Evolutionary conservation across 2,113 vertebrate species (phyloP), one percentile per base, ranked within the genome.

Genomic region (Sakesphorus luctuosus): DNA sequence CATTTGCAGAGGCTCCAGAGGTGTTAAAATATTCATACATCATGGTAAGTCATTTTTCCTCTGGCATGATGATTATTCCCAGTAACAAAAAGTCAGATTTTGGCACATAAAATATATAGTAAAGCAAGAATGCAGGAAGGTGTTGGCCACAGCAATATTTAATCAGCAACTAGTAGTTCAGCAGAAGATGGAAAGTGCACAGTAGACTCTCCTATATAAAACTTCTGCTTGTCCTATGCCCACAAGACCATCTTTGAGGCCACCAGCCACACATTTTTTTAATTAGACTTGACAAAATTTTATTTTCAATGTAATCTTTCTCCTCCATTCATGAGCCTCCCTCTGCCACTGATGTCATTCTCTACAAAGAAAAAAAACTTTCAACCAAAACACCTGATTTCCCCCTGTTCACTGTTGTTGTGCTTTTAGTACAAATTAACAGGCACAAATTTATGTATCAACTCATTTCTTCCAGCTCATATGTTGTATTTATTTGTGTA

Each of bases 1-100:
- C 62, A 84, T 96, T 96, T 95, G 76, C 46, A 88, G 43, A 19
- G 26, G 17, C 84, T 94, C 69, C 73, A 92, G 96, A 94, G 11
- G 31, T 47, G 36, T 75, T 71, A 90, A 97, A 94, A 84, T 31
- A 84, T 79, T 81, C 40, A 52, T 90, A 40, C 76, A 61, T 46
- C 13, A 5, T 9, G 24, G 62, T 74, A 86, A 79, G 26, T 50
- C 4, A 33, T 59, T 76, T 38, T 75, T 17, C 6, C 35, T 87
- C 26, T 12, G 5, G 55, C 7, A 10, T 28, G 5, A 24, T 26
- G 61, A 55, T 23, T 38, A 50, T 65, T 88, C 88, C 36, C 78
- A 71, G 20, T 18, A 74, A 59, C 25, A 59, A 56, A 13, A 83
- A 91, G 26, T 62, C 46, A 76, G 44, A 68, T 33, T 86, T 84